phyloP scores from a whole-genome alignment of 2,888 invertebrate genomes.

The Sclerodermus sp. region DNA sequence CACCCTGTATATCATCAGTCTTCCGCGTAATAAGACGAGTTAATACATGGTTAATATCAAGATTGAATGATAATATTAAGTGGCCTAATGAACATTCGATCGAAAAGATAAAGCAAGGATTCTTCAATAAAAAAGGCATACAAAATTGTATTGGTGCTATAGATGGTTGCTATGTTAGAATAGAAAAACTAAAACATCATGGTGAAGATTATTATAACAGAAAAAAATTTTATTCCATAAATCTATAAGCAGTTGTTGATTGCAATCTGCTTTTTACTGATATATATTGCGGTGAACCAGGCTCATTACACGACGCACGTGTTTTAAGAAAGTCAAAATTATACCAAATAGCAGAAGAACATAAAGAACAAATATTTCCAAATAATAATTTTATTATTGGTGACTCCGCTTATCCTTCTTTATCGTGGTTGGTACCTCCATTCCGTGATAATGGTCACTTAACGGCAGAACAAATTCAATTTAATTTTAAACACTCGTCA shows the following conservation, averaged over 20 bases:
- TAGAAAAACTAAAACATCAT: conserved; percentile 7
- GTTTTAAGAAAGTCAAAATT: conserved; percentile 27
- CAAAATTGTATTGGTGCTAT: conserved; percentile 7
- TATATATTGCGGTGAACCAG: conserved; percentile 4
- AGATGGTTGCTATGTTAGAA: conserved; percentile 4
- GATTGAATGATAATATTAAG: conserved; percentile 11
- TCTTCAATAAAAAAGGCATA: conserved; percentile 10
- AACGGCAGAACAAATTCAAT: conserved; percentile 13
- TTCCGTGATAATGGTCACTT: conserved; percentile 4
- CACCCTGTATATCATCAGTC: conserved; percentile 13
- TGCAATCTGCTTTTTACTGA: conserved; percentile 9
- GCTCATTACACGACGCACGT: conserved; percentile 23
- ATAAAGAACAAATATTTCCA: conserved; percentile 13
- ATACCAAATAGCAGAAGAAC: conserved; percentile 3
- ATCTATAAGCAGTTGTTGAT: conserved; percentile 12
- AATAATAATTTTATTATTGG: conserved; percentile 20
- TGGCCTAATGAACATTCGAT: conserved; percentile 10
- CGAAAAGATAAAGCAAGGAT: conserved; percentile 2
- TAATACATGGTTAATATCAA: conserved; percentile 11
- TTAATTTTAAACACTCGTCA: conserved; percentile 19
- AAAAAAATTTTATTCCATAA: conserved; percentile 11
- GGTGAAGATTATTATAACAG: conserved; percentile 10
- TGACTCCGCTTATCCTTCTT: conserved; percentile 24
- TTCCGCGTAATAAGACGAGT: conserved; percentile 12
- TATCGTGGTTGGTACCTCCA: conserved; percentile 17